Conservation (phyloP, 2,888 invertebrate genomes). For the Leptopilina drosophilae region DNA sequence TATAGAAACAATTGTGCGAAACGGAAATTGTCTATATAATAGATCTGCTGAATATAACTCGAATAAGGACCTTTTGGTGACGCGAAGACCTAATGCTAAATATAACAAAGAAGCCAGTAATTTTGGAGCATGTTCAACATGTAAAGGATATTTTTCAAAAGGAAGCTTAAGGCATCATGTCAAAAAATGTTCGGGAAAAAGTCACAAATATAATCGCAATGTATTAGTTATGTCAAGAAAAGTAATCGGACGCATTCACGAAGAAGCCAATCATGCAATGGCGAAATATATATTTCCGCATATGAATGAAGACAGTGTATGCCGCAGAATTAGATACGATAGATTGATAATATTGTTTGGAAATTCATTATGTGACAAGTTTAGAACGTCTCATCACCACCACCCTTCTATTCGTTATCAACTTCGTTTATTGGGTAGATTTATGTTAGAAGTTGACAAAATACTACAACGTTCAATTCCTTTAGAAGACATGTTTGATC, state of each 20-base stretch:
- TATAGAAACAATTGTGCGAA: constrained; percentile 52
- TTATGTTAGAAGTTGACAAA: constrained; percentile 42
- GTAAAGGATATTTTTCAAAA: constrained; percentile 55
- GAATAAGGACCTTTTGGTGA: constrained; percentile 54
- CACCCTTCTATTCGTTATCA: constrained; percentile 56
- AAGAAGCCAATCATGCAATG: constrained; percentile 48
- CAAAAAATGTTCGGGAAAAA: constrained; percentile 37
- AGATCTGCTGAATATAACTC: constrained; percentile 51
- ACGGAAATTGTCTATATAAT: constrained; percentile 57
- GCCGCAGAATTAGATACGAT: constrained; percentile 55
- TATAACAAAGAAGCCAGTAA: constrained; percentile 45
- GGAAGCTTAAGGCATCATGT: constrained; percentile 53
- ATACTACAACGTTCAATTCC: not conserved
- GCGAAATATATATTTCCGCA: constrained; percentile 52
- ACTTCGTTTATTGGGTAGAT: constrained; percentile 54
- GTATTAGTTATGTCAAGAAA: constrained; percentile 42
- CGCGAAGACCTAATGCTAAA: constrained; percentile 51
- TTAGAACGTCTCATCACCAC: constrained; percentile 49
- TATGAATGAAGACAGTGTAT: constrained; percentile 56
- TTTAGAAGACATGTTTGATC: not conserved
- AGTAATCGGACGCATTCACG: constrained; percentile 48
- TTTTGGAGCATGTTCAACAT: constrained; percentile 52
- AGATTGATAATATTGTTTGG: constrained; percentile 56
- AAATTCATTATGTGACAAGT: constrained; percentile 55
- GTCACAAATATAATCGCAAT: constrained; percentile 6